Evolutionary conservation across 1,140 invertebrate genomes (phyloP).

Genomic region (Cephus cinctus): DNA sequence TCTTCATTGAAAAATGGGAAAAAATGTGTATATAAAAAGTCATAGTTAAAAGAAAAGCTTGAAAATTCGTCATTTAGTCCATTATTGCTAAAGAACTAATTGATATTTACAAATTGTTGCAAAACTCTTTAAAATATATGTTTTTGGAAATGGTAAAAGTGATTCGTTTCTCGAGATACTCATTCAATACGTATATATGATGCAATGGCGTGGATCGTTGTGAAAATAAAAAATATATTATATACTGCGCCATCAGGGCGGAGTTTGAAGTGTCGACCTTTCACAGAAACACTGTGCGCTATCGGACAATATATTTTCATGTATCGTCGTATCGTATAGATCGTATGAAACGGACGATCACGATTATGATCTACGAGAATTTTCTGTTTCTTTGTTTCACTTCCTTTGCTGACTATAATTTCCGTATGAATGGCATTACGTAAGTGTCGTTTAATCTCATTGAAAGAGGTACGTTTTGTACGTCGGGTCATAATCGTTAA

Average conservation of each 20-base stretch:
- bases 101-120: too few relatives aligned
- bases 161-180: neutral
- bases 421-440: too few relatives aligned
- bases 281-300: conserved; percentile 17
- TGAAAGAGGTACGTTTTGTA: too few relatives aligned
- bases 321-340: neutral
- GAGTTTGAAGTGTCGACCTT: conserved; percentile 17
- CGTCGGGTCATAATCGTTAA: neutral
- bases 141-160: neutral
- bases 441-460: too few relatives aligned
- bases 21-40: too few relatives aligned
- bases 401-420: neutral
- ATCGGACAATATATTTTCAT: conserved; percentile 22
- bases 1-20: too few relatives aligned
- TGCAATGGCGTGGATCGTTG: neutral
- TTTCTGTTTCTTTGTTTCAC: neutral
- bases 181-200: neutral
- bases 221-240: neutral
- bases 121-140: too few relatives aligned
- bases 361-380: conserved; percentile 1
- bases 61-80: too few relatives aligned
- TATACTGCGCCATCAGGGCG: conserved; percentile 10
- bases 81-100: too few relatives aligned
- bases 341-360: neutral
- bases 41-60: too few relatives aligned